Evolutionary conservation across 2,888 invertebrate genomes (phyloP).

Genomic region (Morpho helenor): DNA sequence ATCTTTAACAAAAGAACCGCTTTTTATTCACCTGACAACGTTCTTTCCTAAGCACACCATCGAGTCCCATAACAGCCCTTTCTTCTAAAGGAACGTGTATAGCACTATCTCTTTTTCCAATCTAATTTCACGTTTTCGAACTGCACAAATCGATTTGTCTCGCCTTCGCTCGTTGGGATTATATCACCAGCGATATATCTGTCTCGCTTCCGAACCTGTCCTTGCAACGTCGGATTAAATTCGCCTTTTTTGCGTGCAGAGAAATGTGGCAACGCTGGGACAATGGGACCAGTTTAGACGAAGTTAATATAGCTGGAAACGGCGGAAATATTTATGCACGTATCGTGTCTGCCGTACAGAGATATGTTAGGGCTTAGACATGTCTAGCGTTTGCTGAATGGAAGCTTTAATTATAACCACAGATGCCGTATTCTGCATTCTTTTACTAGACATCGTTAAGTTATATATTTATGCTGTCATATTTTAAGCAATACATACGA

Average conservation of each 20-base stretch:
- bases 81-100: slow-evolving; percentile 41
- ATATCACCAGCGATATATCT: slow-evolving; percentile 44
- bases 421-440: no score
- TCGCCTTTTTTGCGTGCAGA: slow-evolving; percentile 50
- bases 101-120: slow-evolving; percentile 48
- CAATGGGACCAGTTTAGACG: slow-evolving; percentile 25
- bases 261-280: slow-evolving; percentile 40
- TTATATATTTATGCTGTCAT: no score
- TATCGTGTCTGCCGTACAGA: slow-evolving; percentile 13
- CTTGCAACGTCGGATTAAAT: slow-evolving; percentile 50
- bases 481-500: no score
- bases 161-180: slow-evolving; percentile 54
- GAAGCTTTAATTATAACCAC: neutral
- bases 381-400: slow-evolving; percentile 9
- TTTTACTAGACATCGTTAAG: no score
- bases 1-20: slow-evolving; percentile 54
- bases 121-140: slow-evolving; percentile 54
- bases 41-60: slow-evolving; percentile 40
- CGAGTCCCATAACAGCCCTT: slow-evolving; percentile 40
- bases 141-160: slow-evolving; percentile 63
- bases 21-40: slow-evolving; percentile 62
- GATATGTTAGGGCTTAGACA: slow-evolving; percentile 17
- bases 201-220: slow-evolving; percentile 56
- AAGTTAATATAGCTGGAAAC: slow-evolving; percentile 22
- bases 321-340: slow-evolving; percentile 22